A percentile compares a stretch with the other conserved stretches of the same genome.
Evolutionary conservation across 2,797 vertebrate species (phyloP).

Genomic region (Bufotes viridis): DNA sequence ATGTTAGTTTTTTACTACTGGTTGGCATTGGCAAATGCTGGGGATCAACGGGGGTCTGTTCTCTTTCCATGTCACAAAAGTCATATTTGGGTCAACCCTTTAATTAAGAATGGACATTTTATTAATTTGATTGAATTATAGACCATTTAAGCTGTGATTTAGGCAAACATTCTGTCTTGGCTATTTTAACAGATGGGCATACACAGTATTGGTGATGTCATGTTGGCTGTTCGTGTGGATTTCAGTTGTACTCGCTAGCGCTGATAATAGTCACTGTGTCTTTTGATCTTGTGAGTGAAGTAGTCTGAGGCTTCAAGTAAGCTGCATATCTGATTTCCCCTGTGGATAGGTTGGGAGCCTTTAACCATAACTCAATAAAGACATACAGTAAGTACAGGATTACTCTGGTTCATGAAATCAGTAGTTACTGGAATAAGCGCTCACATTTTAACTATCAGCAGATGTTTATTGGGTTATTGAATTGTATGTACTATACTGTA

Average conservation of each 20-base stretch:
- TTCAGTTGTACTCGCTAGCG: background rate
- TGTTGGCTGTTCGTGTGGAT: background rate
- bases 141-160: background rate
- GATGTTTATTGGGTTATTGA: slow-evolving; percentile 10
- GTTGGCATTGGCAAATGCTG: background rate
- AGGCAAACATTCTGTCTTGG: background rate
- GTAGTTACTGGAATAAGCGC: background rate
- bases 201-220: slow-evolving; percentile 18
- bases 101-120: background rate
- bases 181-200: background rate
- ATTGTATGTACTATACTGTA: background rate
- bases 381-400: slow-evolving; percentile 22
- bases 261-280: slow-evolving; percentile 20
- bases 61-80: background rate
- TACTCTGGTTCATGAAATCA: slow-evolving; percentile 1
- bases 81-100: background rate
- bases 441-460: background rate
- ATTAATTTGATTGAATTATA: background rate
- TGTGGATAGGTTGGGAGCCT: slow-evolving; percentile 24
- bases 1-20: background rate
- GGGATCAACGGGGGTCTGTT: background rate
- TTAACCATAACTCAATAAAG: slow-evolving; percentile 24
- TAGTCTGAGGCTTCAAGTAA: slow-evolving; percentile 9
- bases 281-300: slow-evolving; percentile 25
- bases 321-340: slow-evolving; percentile 36